A percentile compares a stretch with the other conserved stretches of the same genome.
phyloP scores from a whole-genome alignment of 2,888 invertebrate genomes.

The Parnassius glacialis region DNA sequence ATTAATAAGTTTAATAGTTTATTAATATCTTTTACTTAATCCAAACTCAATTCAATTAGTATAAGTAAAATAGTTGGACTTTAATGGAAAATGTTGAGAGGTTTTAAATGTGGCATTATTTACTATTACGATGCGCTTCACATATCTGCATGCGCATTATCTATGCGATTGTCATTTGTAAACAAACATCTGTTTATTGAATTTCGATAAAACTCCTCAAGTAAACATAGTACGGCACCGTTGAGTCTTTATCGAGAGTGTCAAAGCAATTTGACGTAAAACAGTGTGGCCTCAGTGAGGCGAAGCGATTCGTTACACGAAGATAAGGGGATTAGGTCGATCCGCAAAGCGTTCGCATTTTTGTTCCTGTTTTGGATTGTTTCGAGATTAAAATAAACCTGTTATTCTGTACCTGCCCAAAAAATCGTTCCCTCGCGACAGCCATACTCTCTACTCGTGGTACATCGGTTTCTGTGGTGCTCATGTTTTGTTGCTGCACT shows the following conservation, averaged over 20 bases:
- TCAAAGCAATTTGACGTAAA: constrained; percentile 59
- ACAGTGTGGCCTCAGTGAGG: constrained; percentile 54
- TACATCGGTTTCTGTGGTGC: constrained; percentile 46
- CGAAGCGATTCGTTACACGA: constrained; percentile 59
- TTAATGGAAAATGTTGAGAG: constrained; percentile 13
- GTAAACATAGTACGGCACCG: constrained; percentile 43
- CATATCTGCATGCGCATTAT: constrained; percentile 15
- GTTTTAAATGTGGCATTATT: constrained; percentile 23
- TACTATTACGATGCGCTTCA: constrained; percentile 3
- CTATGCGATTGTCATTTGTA: constrained; percentile 35
- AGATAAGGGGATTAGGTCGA: constrained; percentile 70
- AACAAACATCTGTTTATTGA: constrained; percentile 54
- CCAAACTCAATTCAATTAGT: no score
- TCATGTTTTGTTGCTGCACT: constrained; percentile 35
- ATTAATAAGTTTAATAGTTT: background rate
- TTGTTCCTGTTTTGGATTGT: constrained; percentile 41
- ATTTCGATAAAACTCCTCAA: constrained; percentile 33
- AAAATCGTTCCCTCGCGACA: constrained; percentile 71
- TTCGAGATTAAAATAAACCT: constrained; percentile 25
- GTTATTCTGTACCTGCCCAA: constrained; percentile 60
- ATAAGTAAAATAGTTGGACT: background rate
- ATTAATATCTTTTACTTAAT: background rate
- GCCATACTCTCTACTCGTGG: constrained; percentile 64
- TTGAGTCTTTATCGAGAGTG: constrained; percentile 51
- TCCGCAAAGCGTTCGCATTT: constrained; percentile 46